Percentiles rank a stretch among this genome's conserved stretches.
phyloP scores from a whole-genome alignment of 2,113 vertebrate species.

The Anolis sagrei region DNA sequence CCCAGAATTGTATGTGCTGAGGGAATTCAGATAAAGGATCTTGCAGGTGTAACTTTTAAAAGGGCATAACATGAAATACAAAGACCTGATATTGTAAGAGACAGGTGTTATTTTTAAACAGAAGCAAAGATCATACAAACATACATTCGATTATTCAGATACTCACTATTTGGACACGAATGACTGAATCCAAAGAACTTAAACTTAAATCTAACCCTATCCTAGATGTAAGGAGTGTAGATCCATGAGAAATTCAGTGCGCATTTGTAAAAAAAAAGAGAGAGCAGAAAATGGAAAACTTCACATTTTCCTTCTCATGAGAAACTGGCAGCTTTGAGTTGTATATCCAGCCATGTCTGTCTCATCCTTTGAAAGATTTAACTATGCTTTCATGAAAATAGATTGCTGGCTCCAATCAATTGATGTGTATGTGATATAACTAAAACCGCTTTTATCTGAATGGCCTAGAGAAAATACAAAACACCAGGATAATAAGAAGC shows the following conservation, averaged over 20 bases:
- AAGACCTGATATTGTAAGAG: slow-evolving; percentile 57
- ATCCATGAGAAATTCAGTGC: slow-evolving; percentile 14
- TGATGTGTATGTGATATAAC: slow-evolving; percentile 48
- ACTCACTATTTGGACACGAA: background rate
- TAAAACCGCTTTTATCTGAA: slow-evolving; percentile 27
- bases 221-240: slow-evolving; percentile 33
- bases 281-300: slow-evolving; percentile 22
- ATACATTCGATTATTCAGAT: slow-evolving; percentile 35
- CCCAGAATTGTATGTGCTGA: slow-evolving; percentile 75
- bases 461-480: slow-evolving; percentile 23
- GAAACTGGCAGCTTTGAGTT: slow-evolving; percentile 47
- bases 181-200: slow-evolving; percentile 35
- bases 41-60: slow-evolving; percentile 83
- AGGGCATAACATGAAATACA: slow-evolving; percentile 77
- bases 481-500: slow-evolving; percentile 27
- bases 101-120: slow-evolving; percentile 56
- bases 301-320: slow-evolving; percentile 35
- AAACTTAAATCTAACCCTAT: slow-evolving; percentile 21
- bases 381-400: slow-evolving; percentile 68
- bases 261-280: slow-evolving; percentile 16
- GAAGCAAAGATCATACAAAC: slow-evolving; percentile 50
- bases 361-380: slow-evolving; percentile 59
- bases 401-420: slow-evolving; percentile 58
- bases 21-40: slow-evolving; percentile 85
- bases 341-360: slow-evolving; percentile 41